phyloP scores from a whole-genome alignment of 1,140 invertebrate species.

The Drosophila gunungcola region DNA sequence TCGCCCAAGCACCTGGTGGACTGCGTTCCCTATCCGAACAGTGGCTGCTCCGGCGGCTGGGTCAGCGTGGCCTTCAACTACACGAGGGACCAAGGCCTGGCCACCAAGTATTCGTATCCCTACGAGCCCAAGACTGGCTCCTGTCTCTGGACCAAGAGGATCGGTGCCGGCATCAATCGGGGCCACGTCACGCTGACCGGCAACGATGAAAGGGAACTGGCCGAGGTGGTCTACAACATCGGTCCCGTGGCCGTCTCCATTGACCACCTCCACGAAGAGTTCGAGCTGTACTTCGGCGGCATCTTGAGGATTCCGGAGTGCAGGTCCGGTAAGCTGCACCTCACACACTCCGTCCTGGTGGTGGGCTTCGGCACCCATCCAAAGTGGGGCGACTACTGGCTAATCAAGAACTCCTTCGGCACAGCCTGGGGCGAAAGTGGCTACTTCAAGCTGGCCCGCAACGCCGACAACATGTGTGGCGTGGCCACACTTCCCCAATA shows the following conservation, averaged over 20 bases:
- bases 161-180: slow-evolving; percentile 6
- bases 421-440: slow-evolving; percentile 87
- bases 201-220: slow-evolving; percentile 88
- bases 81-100: slow-evolving; percentile 89
- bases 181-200: slow-evolving; percentile 87
- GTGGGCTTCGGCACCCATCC: slow-evolving; percentile 89
- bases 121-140: slow-evolving; percentile 87
- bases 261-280: slow-evolving; percentile 7
- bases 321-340: slow-evolving; percentile 67
- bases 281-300: slow-evolving; percentile 18
- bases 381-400: slow-evolving; percentile 87
- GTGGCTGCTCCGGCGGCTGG: slow-evolving; percentile 93
- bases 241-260: slow-evolving; percentile 47
- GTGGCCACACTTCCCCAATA: slow-evolving; percentile 36
- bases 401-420: slow-evolving; percentile 89
- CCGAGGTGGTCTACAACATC: slow-evolving; percentile 89
- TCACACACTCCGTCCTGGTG: slow-evolving; percentile 86
- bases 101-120: slow-evolving; percentile 90
- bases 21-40: slow-evolving; percentile 92
- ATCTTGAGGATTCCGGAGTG: slow-evolving; percentile 87
- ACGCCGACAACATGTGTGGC: slow-evolving; percentile 63
- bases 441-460: slow-evolving; percentile 87
- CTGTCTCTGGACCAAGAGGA: slow-evolving; percentile 68
- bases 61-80: slow-evolving; percentile 91
- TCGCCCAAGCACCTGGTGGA: slow-evolving; percentile 97